These are phyloP conservation scores for Odontesthes bonariensis DNA, from an alignment of 2,113 vertebrate species.

Conservation along the genomic window DNA sequence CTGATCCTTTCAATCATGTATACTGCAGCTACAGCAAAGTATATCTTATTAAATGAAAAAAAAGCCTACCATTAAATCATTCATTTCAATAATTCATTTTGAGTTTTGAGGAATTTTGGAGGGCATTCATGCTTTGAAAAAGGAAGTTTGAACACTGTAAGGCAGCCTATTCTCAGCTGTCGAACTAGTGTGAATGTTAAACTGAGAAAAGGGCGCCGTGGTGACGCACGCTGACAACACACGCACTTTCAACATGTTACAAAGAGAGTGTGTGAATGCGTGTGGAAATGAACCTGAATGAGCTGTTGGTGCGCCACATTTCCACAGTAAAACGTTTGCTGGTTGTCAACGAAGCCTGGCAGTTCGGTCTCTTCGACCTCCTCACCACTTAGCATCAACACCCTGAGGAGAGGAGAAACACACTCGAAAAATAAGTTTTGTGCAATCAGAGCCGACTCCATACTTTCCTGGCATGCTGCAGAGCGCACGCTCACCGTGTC, in stretches of 20 bases:
- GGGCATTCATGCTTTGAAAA: conserved; percentile 4
- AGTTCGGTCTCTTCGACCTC: conserved; percentile 98
- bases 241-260: background rate
- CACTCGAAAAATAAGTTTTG: conserved; percentile 30
- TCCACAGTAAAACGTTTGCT: conserved; percentile 98
- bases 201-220: background rate
- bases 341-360: conserved; percentile 95
- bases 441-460: background rate
- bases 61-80: conserved; percentile 39
- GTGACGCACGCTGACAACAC: background rate
- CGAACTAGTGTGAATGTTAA: no score
- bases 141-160: background rate
- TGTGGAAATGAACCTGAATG: conserved; percentile 87
- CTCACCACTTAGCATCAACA: conserved; percentile 96
- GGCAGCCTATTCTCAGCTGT: background rate
- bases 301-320: conserved; percentile 96
- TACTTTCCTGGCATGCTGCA: conserved; percentile 31
- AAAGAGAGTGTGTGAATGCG: background rate
- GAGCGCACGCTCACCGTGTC: conserved; percentile 87
- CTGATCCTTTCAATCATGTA: conserved; percentile 53
- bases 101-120: conserved; percentile 13
- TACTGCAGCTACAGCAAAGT: conserved; percentile 30
- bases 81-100: conserved; percentile 39
- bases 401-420: conserved; percentile 78
- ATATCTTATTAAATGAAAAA: conserved; percentile 43